phyloP scores from a whole-genome alignment of 2,113 vertebrate species.

The Chamaetylas fuelleborni region DNA sequence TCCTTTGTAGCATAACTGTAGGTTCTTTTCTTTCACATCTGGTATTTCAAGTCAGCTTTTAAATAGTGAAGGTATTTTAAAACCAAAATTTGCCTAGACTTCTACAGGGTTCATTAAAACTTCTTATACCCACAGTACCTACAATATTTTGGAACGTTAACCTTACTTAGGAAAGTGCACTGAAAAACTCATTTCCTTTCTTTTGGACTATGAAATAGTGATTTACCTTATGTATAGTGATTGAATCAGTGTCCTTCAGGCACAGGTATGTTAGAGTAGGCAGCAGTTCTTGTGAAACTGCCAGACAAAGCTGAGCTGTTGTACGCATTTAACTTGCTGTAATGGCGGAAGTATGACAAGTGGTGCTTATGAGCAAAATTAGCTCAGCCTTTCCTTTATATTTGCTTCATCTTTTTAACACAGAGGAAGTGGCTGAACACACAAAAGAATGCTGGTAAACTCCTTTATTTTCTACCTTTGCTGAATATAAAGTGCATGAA shows the following conservation, averaged over 20 bases:
- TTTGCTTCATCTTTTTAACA: background rate
- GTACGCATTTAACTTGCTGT: background rate
- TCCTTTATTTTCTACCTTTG: background rate
- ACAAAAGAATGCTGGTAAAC: background rate
- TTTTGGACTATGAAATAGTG: background rate
- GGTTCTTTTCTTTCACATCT: background rate
- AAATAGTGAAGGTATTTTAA: background rate
- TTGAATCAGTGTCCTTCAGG: background rate
- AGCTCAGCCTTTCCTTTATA: background rate
- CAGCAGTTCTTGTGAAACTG: background rate
- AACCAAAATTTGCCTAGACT: background rate
- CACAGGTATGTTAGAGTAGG: background rate
- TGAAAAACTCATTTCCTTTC: background rate
- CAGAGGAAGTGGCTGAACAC: background rate
- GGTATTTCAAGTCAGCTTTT: background rate
- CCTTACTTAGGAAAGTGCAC: background rate
- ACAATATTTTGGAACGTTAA: background rate
- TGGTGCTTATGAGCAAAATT: background rate
- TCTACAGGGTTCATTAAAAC: background rate
- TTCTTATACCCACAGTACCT: background rate
- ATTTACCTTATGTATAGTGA: background rate
- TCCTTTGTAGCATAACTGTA: background rate
- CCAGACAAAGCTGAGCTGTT: background rate
- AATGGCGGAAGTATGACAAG: background rate
- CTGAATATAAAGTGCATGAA: background rate